These are phyloP conservation scores for Platysteira castanea DNA, from an alignment of 2,113 vertebrate species.

Conservation along the genomic window DNA sequence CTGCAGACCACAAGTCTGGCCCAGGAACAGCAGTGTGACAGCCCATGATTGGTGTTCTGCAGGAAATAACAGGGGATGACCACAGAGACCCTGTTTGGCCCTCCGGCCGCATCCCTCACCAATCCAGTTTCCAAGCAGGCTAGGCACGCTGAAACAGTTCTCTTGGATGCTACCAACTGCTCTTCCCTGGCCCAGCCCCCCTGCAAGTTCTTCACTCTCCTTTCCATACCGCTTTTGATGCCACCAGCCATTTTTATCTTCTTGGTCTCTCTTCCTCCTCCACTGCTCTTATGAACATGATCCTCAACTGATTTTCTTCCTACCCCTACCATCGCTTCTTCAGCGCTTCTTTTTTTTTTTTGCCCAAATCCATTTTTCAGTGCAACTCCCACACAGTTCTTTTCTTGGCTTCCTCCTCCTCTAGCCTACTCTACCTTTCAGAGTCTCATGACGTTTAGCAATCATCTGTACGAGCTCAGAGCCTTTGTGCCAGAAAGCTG, in stretches of 20 bases:
- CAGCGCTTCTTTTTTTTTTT: background rate
- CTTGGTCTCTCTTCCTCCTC: constrained; percentile 4
- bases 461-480: background rate
- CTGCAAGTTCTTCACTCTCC: background rate
- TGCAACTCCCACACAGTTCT: constrained; percentile 36
- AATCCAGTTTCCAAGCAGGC: background rate
- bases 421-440: constrained; percentile 56
- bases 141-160: background rate
- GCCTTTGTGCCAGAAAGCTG: constrained; percentile 18
- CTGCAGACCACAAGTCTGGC: background rate
- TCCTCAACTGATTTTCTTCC: constrained; percentile 18
- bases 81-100: background rate
- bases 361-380: background rate
- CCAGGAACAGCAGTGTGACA: background rate
- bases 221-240: background rate
- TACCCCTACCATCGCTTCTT: background rate
- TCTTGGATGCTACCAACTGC: background rate
- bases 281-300: background rate
- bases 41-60: background rate
- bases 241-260: constrained; percentile 1
- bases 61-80: background rate
- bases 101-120: background rate
- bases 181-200: background rate
- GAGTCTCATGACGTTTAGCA: constrained; percentile 41
- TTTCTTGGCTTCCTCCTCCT: constrained; percentile 50